These are phyloP conservation scores for Sciurus carolinensis DNA, from an alignment of 2,797 vertebrate genomes.

Conservation along the genomic window DNA sequence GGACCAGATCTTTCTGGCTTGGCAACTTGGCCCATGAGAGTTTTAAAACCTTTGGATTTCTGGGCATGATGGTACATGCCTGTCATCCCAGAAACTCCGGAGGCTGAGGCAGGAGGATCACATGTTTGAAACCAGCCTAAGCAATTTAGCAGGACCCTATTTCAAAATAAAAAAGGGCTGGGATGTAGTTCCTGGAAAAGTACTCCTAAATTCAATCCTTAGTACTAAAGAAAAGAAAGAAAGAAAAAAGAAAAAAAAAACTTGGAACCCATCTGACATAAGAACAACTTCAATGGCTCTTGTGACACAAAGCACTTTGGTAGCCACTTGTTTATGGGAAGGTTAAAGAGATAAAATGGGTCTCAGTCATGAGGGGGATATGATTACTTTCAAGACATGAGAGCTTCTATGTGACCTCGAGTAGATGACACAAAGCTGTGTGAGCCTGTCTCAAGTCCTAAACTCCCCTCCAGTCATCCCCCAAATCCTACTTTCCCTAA, in stretches of 20 bases:
- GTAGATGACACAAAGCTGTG: neutral
- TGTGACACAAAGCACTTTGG: neutral
- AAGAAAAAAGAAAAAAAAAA: no score
- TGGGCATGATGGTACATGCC: no score
- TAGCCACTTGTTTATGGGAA: neutral
- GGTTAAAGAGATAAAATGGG: neutral
- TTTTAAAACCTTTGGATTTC: neutral
- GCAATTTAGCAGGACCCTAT: no score
- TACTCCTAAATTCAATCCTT: no score
- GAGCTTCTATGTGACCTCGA: constrained; percentile 8
- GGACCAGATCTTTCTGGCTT: neutral
- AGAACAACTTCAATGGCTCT: neutral
- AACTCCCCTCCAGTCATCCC: no score
- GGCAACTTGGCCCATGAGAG: neutral
- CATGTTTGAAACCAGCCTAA: no score
- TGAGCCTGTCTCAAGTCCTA: neutral
- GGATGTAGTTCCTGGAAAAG: no score
- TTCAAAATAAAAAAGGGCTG: no score
- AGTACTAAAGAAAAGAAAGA: no score
- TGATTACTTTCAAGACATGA: neutral
- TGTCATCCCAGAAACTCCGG: no score
- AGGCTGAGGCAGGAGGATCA: no score
- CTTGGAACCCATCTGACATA: neutral
- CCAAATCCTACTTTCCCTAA: neutral
- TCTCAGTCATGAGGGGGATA: neutral